Base-by-base conservation (phyloP, 2,888 invertebrate species). In the Apamea sordens region DNA sequence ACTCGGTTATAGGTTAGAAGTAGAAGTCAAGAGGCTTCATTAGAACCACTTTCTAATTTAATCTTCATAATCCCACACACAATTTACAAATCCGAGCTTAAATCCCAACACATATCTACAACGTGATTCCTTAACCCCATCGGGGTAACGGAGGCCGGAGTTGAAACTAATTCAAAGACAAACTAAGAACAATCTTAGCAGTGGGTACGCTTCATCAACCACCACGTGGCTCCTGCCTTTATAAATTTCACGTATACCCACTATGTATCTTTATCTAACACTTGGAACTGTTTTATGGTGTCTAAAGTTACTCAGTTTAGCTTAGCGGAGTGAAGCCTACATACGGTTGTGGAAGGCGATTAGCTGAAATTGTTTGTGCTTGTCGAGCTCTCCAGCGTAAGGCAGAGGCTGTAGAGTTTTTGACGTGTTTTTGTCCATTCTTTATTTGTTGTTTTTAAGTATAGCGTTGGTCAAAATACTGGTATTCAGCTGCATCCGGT, bases 271-370 rank as follows among this genome's bases (percentile, higher is more conserved):
- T 92, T 93, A 93, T 93, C 92, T 91, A 84, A 77, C 86, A 90
- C 91, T 92, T 89, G 89, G 89, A 92, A 92, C 93, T 92, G 92
- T 93, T 94, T 94, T 94, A 94, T 92, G 92, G 93, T 92, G 91
- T 91, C 92, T 92, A 89, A 92, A 93, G 89, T 94, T 93, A 89
- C 86, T 73, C 63, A 80, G 85, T 88, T 83, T 81, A 70, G 81
- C 63, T 82, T 73, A 70, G 76, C 24, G 44, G 50, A 77, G 87
- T 84, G 65, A n/a, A 50, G 74, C 64, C 67, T 82, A 89, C 89
- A 85, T 82, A 90, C 89, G 79, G 86, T 24, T 82, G 77, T 76
- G 77, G 86, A 84, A 82, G 81, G 86, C 53, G 81, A 71, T 59
- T 59, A 88, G 81, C 81, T 71, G 50, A 72, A 44, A 80, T 41